Evolutionary conservation across 2,797 vertebrate genomes (phyloP), one percentile per base, ranked within the genome.

Genomic region (Hydrocynus forskahlii): DNA sequence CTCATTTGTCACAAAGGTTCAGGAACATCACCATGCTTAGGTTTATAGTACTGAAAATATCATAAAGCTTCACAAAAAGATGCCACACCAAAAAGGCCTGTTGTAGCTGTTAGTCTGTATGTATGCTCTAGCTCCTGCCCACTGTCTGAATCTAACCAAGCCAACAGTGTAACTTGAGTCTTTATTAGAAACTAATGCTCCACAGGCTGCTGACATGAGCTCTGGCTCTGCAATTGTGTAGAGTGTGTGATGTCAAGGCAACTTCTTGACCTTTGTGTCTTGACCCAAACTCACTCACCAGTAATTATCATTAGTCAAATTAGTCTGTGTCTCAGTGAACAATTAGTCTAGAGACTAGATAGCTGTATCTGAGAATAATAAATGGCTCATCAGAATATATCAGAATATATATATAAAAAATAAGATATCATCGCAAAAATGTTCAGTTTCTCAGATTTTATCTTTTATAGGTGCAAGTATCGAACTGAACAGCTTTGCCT

Each of bases 251-350:
- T 86, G 88, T 45, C 69, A 81, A 87, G 87, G 79, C 80, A 86
- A 38, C 80, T 87, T 81, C 86, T 88, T 89, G 85, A 91, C 89
- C 89, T 84, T 14, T 82, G 86, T 70, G 76, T 84, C 77, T 80
- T 78, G 73, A 76, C 84, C 73, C 77, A 81, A 82, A 69, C 85
- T 64, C 82, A 64, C 79, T 83, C 10, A 1, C 70, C 59, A 77
- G 54, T 88, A 86, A 88, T 90, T 89, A 88, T 79, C 60, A 54
- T 76, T 38, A 12, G 10, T 45, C 43, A 45, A 45, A 45, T 45
- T 45, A 45, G 43, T 45, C 43, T 45, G 43, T 45, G 43, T 45
- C 43, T 45, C 6, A 45, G 43, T 29, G 29, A 29, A 29, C 29
- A 29, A 29, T 29, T 29, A 29, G 29, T 29, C 29, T 29, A 29